Base-by-base conservation (phyloP, 2,888 invertebrate genomes). In the Biston betularia region DNA sequence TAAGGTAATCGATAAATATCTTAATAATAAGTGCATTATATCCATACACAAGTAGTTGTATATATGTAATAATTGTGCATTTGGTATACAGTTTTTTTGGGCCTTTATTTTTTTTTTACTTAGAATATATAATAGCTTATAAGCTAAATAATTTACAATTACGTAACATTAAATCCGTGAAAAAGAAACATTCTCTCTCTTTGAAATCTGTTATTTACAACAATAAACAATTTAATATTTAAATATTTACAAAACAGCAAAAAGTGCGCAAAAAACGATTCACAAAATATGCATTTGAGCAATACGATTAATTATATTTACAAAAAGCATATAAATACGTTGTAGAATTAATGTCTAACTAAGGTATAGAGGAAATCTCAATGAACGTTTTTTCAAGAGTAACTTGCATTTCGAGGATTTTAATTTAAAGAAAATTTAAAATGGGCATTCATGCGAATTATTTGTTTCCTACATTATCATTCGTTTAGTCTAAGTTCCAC, bases 241-340 rank as follows among this genome's bases (percentile, higher is more conserved):
- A 68, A 70, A 68, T 90, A 92, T 91, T 85, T 91, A 92, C 89
- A 92, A 83, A 87, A 87, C 86, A 92, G 92, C 92, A 91, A 92
- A 91, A 87, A 92, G 93, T 93, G 93, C 93, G 88, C 91, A 92
- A 91, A 89, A 92, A 92, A 92, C 89, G 88, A 89, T 88, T 93
- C 93, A 93, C 90, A 93, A 93, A 93, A 93, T 93, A 93, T 92
- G 90, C 92, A 90, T 92, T 93, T 93, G 93, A 93, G 93, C 93
- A 93, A 92, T 91, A 92, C 86, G 83, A 89, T 89, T 89, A 88
- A 73, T 86, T 89, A 87, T 90, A 90, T 92, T 89, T 92, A 91
- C 89, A 92, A 85, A 88, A 89, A 90, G 87, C 85, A 83, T 85
- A 87, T 62, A 84, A 86, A 77, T 87, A 87, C 66, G 63, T 71